Evolutionary conservation across 1,140 invertebrate species (phyloP), one percentile per base, ranked within the genome.

Genomic region (Aphelinus atriplicis): DNA sequence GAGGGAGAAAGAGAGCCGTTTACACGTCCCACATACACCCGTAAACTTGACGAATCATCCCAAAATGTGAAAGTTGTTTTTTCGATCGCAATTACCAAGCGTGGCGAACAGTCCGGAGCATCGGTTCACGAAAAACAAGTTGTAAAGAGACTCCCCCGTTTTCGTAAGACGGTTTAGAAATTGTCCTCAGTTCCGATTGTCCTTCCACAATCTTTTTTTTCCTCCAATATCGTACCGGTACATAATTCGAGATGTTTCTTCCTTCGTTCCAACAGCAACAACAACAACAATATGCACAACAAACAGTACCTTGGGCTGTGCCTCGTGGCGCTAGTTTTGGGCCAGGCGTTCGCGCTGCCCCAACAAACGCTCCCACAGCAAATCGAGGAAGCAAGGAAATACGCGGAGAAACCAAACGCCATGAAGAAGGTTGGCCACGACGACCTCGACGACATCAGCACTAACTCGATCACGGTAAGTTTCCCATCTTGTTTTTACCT

Each of bases 321-420:
- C 75, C 77, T 88, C 7, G 71, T 87, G 65, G 83, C 70, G n/a
- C 78, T 88, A 70, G 85, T 86, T 43, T 42, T 88, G 10, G 86
- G 84, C 69, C 84, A 88, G 80, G 80, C 81, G 6, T 83, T 83
- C 7, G 77, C 85, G 2, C 64, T 88, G 61, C 87, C 87, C 45
- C 84, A 88, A 69, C 85, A 86, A 2, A 77, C 82, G 46, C 83
- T 83, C 45, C 69, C 77, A 7, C 82, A 84, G 46, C 84, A 89
- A 79, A 80, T 90, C 83, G 78, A 88, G 56, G 73, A 90, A 63
- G 92, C 92, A 60, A 89, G 94, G 65, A 96, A 96, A 88, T 95
- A 94, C 82, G 94, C 93, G 0, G 94, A 95, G 81, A 96, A 96
- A 86, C 93, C 94, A 5, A 96, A 96, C 81, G 92, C 94, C 2